Conservation (phyloP, 2,888 invertebrate genomes). For the Amiota mariae region DNA sequence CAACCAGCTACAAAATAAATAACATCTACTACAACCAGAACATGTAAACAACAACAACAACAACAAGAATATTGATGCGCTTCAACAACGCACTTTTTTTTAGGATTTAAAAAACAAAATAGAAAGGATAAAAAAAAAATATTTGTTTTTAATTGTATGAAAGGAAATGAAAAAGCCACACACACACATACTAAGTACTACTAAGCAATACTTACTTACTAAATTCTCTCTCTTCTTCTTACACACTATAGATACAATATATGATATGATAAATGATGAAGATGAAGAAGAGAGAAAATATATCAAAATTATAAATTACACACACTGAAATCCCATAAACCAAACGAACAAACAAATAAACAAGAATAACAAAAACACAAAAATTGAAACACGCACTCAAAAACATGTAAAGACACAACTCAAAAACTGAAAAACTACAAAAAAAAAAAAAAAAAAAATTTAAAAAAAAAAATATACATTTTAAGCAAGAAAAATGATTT, state of each 20-base stretch:
- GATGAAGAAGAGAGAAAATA: background rate
- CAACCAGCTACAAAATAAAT: slow-evolving; percentile 56
- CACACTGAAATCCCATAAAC: background rate
- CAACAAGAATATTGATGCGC: slow-evolving; percentile 17
- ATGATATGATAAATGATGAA: background rate
- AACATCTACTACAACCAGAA: slow-evolving; percentile 27
- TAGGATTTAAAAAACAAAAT: slow-evolving; percentile 15
- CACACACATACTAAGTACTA: background rate
- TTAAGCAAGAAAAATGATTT: background rate
- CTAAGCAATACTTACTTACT: background rate
- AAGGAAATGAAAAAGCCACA: background rate
- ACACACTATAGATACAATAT: too few relatives aligned
- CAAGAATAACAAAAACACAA: slow-evolving; percentile 10
- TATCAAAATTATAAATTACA: background rate
- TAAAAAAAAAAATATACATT: background rate
- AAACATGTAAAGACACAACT: slow-evolving; percentile 13
- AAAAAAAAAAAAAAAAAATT: slow-evolving; percentile 20
- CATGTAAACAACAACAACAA: slow-evolving; percentile 20
- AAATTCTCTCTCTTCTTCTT: too few relatives aligned
- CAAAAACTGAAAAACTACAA: slow-evolving; percentile 37
- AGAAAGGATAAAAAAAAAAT: background rate
- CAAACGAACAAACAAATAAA: background rate
- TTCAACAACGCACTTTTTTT: slow-evolving; percentile 20
- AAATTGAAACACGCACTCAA: slow-evolving; percentile 17
- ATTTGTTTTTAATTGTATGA: slow-evolving; percentile 26